These are phyloP conservation scores for Poeciliopsis turrubarensis DNA, from an alignment of 2,113 vertebrate species.

Conservation along the genomic window DNA sequence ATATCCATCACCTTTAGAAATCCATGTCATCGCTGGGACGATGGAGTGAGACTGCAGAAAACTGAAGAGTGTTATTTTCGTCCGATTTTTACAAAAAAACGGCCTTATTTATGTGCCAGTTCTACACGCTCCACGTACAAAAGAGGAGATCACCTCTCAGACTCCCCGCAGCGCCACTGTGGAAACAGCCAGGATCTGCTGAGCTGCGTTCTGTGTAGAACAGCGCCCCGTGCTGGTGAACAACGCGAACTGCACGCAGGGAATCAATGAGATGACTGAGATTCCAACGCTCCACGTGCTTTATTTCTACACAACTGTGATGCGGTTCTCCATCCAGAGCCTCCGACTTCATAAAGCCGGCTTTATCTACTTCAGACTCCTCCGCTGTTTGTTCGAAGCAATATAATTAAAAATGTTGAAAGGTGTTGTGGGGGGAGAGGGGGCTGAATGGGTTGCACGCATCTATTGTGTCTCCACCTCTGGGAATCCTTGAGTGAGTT, in stretches of 20 bases:
- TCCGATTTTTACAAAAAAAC: neutral
- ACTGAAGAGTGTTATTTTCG: neutral
- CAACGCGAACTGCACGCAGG: slow-evolving; percentile 28
- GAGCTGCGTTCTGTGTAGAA: slow-evolving; percentile 57
- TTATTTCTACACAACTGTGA: neutral
- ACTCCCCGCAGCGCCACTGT: slow-evolving; percentile 30
- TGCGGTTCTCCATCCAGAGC: neutral
- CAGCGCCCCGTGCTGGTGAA: slow-evolving; percentile 77
- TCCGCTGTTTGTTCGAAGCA: neutral
- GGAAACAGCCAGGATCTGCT: neutral
- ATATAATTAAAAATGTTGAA: slow-evolving; percentile 14
- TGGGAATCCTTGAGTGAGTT: slow-evolving; percentile 82
- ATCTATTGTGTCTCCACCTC: slow-evolving; percentile 10
- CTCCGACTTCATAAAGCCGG: neutral
- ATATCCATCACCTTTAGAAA: slow-evolving; percentile 27
- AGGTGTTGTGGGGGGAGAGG: neutral
- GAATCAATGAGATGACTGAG: slow-evolving; percentile 48
- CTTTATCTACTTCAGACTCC: neutral
- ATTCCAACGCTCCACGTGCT: slow-evolving; percentile 28
- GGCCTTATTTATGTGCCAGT: neutral
- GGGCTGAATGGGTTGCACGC: neutral
- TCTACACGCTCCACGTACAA: slow-evolving; percentile 2
- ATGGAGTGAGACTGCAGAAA: neutral
- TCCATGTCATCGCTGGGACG: neutral
- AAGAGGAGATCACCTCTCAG: neutral